Percentiles rank a stretch among this genome's conserved stretches.
Conservation (phyloP, 1,140 invertebrate species). For the Eciton burchellii region DNA sequence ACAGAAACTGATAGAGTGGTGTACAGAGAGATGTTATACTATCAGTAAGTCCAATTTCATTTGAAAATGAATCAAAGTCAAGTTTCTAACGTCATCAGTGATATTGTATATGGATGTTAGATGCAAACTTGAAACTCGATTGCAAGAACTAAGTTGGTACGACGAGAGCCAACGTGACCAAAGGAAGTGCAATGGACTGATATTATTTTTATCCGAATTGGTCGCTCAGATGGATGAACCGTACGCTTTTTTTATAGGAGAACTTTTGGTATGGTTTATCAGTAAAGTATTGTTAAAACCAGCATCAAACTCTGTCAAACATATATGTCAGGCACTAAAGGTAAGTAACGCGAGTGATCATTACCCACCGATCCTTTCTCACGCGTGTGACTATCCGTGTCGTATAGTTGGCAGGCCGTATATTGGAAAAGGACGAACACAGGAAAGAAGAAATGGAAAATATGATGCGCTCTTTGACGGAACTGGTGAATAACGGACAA, state of each 20-base stretch:
- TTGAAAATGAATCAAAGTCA: neutral
- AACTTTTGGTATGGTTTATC: constrained; percentile 81
- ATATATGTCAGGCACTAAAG: constrained; percentile 85
- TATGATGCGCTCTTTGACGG: constrained; percentile 81
- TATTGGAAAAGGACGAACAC: constrained; percentile 80
- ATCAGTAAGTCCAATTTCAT: constrained; percentile 75
- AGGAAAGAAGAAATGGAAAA: constrained; percentile 81
- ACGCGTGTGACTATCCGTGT: neutral
- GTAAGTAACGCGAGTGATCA: constrained; percentile 59
- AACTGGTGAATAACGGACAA: constrained; percentile 80
- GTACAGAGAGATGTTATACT: constrained; percentile 80
- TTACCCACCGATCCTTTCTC: neutral
- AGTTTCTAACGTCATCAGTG: neutral
- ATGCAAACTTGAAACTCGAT: constrained; percentile 80
- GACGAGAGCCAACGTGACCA: constrained; percentile 77
- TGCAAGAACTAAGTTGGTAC: constrained; percentile 74
- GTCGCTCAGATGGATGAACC: constrained; percentile 82
- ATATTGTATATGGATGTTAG: constrained; percentile 66
- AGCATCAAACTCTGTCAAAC: constrained; percentile 82
- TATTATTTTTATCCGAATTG: constrained; percentile 83
- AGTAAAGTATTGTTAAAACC: constrained; percentile 80
- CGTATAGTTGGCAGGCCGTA: constrained; percentile 81
- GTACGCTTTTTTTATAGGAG: constrained; percentile 77
- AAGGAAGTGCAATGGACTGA: constrained; percentile 82
- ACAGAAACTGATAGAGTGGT: neutral